Conservation (phyloP, 2,797 vertebrate species). For the Odontamblyopus rebecca region DNA sequence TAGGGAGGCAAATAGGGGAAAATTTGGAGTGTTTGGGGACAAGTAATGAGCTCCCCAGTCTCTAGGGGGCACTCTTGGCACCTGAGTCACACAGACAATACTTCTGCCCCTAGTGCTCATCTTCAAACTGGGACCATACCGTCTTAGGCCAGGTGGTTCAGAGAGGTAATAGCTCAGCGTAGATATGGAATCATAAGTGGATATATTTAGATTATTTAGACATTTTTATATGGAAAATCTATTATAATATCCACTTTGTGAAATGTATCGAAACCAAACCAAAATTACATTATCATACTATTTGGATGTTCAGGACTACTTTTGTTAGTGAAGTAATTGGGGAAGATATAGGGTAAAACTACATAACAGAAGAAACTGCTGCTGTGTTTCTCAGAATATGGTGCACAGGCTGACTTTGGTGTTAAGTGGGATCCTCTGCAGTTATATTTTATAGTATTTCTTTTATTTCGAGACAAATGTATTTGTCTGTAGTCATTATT, state of each 20-base stretch:
- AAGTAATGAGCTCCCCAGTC: slow-evolving; percentile 60
- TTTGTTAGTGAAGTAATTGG: no score
- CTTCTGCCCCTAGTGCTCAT: slow-evolving; percentile 13
- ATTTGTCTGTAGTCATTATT: no score
- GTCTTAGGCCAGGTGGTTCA: slow-evolving; percentile 35
- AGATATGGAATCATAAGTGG: no score
- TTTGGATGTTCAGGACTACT: no score
- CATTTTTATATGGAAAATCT: neutral
- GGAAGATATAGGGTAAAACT: neutral
- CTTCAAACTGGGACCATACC: slow-evolving; percentile 51
- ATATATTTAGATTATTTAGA: neutral
- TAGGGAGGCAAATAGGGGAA: slow-evolving; percentile 28
- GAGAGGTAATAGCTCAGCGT: no score
- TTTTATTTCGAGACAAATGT: no score
- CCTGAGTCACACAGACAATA: slow-evolving; percentile 61
- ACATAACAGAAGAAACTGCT: neutral
- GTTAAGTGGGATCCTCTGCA: no score
- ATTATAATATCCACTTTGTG: neutral
- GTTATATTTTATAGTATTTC: no score
- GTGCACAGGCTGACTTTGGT: no score
- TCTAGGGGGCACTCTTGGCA: slow-evolving; percentile 69
- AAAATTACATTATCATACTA: neutral
- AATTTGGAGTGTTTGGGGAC: slow-evolving; percentile 23
- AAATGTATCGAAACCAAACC: neutral
- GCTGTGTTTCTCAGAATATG: no score